Evolutionary conservation across 1,140 invertebrate genomes (phyloP).

Genomic region (Drosophila mayri): DNA sequence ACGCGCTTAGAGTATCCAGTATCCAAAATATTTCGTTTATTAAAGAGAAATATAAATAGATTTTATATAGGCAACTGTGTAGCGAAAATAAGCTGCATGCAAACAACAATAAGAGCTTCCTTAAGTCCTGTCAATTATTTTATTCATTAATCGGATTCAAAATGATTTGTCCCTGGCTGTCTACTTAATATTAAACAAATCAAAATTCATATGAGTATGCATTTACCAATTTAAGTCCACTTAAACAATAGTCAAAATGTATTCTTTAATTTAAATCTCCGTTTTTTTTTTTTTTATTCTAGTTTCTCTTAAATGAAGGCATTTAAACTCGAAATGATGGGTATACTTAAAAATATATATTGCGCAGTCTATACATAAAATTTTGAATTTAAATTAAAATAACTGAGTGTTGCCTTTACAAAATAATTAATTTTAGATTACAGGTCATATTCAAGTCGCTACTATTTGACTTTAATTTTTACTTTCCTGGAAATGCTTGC

Average conservation of each 20-base stretch:
- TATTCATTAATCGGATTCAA: slow-evolving; percentile 5
- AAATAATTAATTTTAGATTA: background rate
- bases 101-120: background rate
- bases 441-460: slow-evolving; percentile 12
- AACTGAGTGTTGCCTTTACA: no score
- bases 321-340: background rate
- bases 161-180: background rate
- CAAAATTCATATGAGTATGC: background rate
- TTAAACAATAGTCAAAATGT: background rate
- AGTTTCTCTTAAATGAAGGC: no score
- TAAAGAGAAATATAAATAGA: background rate
- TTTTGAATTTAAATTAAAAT: background rate
- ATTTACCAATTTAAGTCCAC: background rate
- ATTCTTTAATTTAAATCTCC: background rate
- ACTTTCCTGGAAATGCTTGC: slow-evolving; percentile 44
- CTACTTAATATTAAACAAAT: background rate
- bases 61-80: background rate
- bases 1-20: slow-evolving; percentile 30
- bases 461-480: slow-evolving; percentile 20
- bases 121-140: background rate
- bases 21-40: slow-evolving; percentile 2
- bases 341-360: background rate
- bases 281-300: background rate
- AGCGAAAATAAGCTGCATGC: background rate
- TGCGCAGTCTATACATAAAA: no score